A percentile compares a stretch with the other conserved stretches of the same genome.
Conservation (phyloP, 2,888 invertebrate species). For the Nymphalis c-album region DNA sequence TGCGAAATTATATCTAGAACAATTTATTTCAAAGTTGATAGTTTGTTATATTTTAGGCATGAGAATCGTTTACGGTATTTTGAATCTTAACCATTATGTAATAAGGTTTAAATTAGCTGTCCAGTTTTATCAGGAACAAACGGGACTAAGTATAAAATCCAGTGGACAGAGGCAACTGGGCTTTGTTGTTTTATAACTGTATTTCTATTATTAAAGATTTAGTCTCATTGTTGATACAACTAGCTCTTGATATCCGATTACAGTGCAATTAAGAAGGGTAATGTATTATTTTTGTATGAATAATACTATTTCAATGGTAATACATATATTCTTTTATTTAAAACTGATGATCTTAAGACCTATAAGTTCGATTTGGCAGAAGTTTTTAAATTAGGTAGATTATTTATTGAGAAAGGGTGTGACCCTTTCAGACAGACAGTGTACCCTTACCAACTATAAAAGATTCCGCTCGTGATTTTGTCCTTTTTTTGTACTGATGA, state of each 20-base stretch:
- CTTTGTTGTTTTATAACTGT: slow-evolving; percentile 31
- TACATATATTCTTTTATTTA: too few species aligned
- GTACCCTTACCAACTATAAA: too few species aligned
- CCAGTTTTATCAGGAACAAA: slow-evolving; percentile 17
- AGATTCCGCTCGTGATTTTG: too few species aligned
- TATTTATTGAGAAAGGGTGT: too few species aligned
- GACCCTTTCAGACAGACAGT: too few species aligned
- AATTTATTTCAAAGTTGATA: slow-evolving; percentile 1
- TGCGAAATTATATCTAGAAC: slow-evolving; percentile 1
- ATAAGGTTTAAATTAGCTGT: slow-evolving; percentile 10
- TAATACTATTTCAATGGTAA: not conserved
- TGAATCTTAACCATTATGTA: not conserved
- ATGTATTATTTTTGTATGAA: not conserved
- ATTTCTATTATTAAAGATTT: slow-evolving; percentile 12
- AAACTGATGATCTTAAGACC: too few species aligned
- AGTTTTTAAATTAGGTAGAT: too few species aligned
- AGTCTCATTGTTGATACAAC: not conserved
- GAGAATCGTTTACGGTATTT: not conserved
- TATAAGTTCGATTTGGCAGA: too few species aligned
- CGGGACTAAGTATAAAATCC: slow-evolving; percentile 31
- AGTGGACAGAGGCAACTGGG: slow-evolving; percentile 27
- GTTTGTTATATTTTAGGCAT: slow-evolving; percentile 21
- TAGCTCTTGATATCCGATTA: not conserved
- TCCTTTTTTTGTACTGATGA: too few species aligned
- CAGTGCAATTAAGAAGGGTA: not conserved